phyloP scores from a whole-genome alignment of 2,113 vertebrate species.

The Malurus melanocephalus region DNA sequence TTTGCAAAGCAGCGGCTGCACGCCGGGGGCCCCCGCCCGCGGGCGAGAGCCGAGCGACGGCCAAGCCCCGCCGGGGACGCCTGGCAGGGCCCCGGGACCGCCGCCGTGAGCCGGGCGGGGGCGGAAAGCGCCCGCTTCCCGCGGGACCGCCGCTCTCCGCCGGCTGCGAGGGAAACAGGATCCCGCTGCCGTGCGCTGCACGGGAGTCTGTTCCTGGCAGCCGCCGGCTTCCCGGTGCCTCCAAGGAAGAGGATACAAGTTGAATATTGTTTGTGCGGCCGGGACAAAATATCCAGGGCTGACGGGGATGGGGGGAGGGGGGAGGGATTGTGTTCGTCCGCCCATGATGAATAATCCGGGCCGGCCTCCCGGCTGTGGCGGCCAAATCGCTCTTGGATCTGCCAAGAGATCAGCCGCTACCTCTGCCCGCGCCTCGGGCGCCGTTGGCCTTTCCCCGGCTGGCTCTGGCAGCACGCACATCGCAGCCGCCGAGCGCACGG shows the following conservation, averaged over 20 bases:
- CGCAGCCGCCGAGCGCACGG: neutral
- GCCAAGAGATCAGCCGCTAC: slow-evolving; percentile 20
- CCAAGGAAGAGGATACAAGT: slow-evolving; percentile 12
- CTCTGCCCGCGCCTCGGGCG: slow-evolving; percentile 29
- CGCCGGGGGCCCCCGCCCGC: neutral
- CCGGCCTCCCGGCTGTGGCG: neutral
- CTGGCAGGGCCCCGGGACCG: neutral
- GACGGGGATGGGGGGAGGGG: neutral
- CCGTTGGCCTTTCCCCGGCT: slow-evolving; percentile 17
- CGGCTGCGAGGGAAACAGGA: neutral
- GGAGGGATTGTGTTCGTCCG: neutral
- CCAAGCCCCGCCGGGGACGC: neutral
- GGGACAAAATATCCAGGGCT: slow-evolving; percentile 2
- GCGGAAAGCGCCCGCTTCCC: neutral
- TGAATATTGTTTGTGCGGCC: slow-evolving; percentile 1
- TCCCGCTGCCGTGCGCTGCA: neutral
- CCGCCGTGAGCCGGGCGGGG: neutral
- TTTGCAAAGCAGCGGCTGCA: neutral
- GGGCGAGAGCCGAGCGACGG: neutral
- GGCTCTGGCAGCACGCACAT: neutral
- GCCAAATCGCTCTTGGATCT: neutral
- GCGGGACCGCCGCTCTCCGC: neutral
- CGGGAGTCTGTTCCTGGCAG: slow-evolving; percentile 16
- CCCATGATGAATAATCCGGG: slow-evolving; percentile 23
- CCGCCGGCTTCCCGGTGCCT: slow-evolving; percentile 9